Conservation (phyloP, 2,113 vertebrate species). For the Aplodontia rufa region DNA sequence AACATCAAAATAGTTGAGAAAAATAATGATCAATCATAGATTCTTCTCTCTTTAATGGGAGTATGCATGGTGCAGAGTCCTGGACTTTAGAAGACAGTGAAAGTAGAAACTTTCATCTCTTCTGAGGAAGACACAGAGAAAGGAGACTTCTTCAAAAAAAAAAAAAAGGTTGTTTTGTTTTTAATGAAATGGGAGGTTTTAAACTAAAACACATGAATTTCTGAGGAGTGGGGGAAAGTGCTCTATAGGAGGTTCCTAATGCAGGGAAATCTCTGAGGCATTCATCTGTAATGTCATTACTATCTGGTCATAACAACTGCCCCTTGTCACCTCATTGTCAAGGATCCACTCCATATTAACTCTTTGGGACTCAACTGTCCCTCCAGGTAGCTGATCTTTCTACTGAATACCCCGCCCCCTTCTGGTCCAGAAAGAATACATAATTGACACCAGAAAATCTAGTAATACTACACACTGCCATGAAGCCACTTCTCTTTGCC, state of each 20-base stretch:
- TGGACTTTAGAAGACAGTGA: background rate
- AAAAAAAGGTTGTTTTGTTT: too few species aligned
- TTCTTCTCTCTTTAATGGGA: background rate
- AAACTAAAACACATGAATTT: background rate
- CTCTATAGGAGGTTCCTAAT: background rate
- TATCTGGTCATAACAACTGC: background rate
- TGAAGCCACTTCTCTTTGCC: background rate
- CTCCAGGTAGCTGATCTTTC: background rate
- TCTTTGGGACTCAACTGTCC: background rate
- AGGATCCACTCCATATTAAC: background rate
- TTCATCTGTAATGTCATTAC: background rate
- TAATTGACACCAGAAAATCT: background rate
- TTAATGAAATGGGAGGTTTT: background rate
- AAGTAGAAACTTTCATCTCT: background rate
- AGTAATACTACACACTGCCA: too few species aligned
- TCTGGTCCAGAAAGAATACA: background rate
- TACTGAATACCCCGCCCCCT: background rate
- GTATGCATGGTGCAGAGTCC: background rate
- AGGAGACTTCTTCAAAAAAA: background rate
- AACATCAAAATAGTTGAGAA: background rate
- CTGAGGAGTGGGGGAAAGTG: too few species aligned
- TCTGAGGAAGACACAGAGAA: background rate
- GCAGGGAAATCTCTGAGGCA: background rate
- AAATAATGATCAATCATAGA: background rate
- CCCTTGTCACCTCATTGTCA: background rate